phyloP scores from a whole-genome alignment of 2,797 vertebrate species.

The Micrastur ruficollis region DNA sequence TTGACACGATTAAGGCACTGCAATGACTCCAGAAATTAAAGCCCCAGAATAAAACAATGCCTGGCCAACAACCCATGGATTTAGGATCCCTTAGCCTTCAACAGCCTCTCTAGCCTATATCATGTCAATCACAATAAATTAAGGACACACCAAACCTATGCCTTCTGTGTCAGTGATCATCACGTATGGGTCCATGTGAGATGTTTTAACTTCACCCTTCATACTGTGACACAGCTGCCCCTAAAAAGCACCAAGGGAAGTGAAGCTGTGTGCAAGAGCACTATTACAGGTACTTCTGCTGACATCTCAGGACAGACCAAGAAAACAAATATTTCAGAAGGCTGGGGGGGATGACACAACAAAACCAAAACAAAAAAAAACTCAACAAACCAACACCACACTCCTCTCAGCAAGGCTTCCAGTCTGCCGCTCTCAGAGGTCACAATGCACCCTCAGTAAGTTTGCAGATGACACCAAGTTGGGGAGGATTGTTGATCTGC shows the following conservation, averaged over 20 bases:
- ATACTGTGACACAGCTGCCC: neutral
- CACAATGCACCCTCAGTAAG: too few species aligned
- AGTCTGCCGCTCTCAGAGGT: neutral
- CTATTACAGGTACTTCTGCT: neutral
- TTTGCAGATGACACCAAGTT: too few species aligned
- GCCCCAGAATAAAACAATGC: neutral
- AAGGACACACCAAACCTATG: neutral
- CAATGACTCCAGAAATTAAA: neutral
- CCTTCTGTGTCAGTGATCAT: neutral
- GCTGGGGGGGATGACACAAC: fast-evolving
- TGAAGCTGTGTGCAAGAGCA: neutral
- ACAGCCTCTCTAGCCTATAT: neutral
- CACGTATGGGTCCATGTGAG: neutral
- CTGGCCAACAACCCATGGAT: neutral
- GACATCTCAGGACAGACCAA: neutral
- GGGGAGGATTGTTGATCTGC: too few species aligned
- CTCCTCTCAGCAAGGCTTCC: neutral
- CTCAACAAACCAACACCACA: neutral
- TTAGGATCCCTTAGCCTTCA: neutral
- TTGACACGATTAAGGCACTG: neutral
- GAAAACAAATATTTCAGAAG: neutral
- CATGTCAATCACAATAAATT: neutral
- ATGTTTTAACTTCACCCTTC: neutral
- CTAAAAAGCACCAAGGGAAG: neutral
- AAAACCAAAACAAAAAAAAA: neutral